Evolutionary conservation across 2,113 vertebrate genomes (phyloP), one percentile per base, ranked within the genome.

Genomic region (Dissostichus mawsoni): DNA sequence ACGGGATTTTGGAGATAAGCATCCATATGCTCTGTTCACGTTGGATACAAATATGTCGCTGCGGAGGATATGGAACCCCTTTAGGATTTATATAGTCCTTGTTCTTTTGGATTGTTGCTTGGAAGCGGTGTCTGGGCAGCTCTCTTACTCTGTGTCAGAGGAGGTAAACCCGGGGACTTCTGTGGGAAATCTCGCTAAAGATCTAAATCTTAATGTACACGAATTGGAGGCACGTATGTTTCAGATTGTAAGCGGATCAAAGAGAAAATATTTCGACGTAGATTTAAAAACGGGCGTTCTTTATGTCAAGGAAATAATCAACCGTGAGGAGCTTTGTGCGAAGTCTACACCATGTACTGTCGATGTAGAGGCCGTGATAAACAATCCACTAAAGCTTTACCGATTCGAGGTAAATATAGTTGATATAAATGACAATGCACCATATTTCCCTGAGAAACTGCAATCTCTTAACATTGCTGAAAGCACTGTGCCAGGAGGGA

Each of bases 371-470:
- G 90, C 92, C 0, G 85, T 94, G 16, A 66, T 89, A 8, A 89
- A 89, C 44, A 64, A 78, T 7, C 93, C 93, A 2, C 44, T 94
- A 47, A 79, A 88, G 53, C 82, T 93, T 2, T 84, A 93, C 25
- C 86, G 91, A 17, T 29, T 92, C 9, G 86, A 92, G 67, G 57
- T 94, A 7, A 88, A 78, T 47, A 68, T 94, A 59, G n/a, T 81
- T 1, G 93, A 94, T 51, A 79, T 94, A 18, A 94, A 94, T 41
- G 93, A 93, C 50, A 92, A 94, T 64, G 61, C 91, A 0, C 94
- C 94, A 0, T 23, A 52, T 77, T 94, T 95, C 50, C 13, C 76
- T 0, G 87, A 90, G 14, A 57, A 3, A 9, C 7, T 68, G 17
- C 86, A 90, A 64, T 73, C 69, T 50, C 53, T 92, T 50, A 72